phyloP scores from a whole-genome alignment of 2,888 invertebrate genomes.

The Phasia obesa region DNA sequence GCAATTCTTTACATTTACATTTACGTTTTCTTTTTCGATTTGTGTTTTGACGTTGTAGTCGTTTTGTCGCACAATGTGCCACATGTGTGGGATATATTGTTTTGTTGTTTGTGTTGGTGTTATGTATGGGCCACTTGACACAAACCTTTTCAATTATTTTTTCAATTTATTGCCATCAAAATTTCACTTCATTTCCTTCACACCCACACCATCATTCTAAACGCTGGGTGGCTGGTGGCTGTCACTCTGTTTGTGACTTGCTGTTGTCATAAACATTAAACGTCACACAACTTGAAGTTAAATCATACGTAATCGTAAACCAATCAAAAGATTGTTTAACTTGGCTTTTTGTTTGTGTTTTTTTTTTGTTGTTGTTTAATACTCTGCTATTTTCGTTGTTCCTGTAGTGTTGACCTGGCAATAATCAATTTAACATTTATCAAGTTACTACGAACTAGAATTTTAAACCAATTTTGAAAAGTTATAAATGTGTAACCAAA shows the following conservation, averaged over 20 bases:
- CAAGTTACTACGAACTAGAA: constrained; percentile 26
- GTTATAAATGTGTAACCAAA: constrained; percentile 64
- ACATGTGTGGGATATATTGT: constrained; percentile 42
- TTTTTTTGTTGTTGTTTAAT: neutral
- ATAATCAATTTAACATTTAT: constrained; percentile 39
- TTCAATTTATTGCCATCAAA: constrained; percentile 77
- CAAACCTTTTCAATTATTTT: constrained; percentile 81
- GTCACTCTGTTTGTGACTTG: constrained; percentile 53
- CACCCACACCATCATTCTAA: neutral
- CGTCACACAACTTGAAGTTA: constrained; percentile 66
- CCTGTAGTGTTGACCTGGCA: neutral
- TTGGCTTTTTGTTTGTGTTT: constrained; percentile 22
- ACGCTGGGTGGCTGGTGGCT: constrained; percentile 1
- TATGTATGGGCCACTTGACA: constrained; percentile 77
- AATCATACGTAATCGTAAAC: constrained; percentile 71
- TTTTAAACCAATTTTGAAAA: constrained; percentile 46
- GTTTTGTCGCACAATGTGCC: constrained; percentile 48
- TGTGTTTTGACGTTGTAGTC: constrained; percentile 3
- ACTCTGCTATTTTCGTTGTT: neutral
- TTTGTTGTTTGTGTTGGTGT: constrained; percentile 50
- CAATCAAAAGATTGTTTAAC: constrained; percentile 69
- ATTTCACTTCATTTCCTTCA: constrained; percentile 48
- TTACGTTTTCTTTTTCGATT: constrained; percentile 15
- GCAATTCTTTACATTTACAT: constrained; percentile 65
- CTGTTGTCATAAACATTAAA: constrained; percentile 66